Evolutionary conservation across 2,797 vertebrate species (phyloP).

Genomic region (Pelodytes ibericus): DNA sequence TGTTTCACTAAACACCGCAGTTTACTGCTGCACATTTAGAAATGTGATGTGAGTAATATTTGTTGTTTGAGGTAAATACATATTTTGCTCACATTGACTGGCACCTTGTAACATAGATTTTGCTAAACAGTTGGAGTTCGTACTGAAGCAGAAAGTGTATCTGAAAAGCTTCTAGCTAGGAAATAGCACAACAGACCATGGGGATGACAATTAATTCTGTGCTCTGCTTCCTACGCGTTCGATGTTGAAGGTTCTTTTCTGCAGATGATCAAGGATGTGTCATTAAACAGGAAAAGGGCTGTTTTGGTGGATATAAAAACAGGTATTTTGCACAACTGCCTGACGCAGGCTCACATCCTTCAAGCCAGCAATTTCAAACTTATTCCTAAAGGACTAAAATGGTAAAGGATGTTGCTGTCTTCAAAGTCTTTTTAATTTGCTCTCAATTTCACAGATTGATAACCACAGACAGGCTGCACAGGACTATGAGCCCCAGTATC

Average conservation of each 20-base stretch:
- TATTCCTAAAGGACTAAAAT: slow-evolving; percentile 1
- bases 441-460: too few species aligned
- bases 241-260: slow-evolving; percentile 13
- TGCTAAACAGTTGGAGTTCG: slow-evolving; percentile 5
- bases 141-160: slow-evolving; percentile 12
- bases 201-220: slow-evolving; percentile 11
- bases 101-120: background rate
- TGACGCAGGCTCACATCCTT: background rate
- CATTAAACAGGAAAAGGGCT: slow-evolving; percentile 10
- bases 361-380: background rate
- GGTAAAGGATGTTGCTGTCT: background rate
- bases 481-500: too few species aligned
- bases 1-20: background rate
- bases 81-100: background rate
- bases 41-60: background rate
- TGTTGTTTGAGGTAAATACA: background rate
- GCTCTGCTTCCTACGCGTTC: slow-evolving; percentile 11
- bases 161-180: background rate
- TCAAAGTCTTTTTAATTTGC: too few species aligned
- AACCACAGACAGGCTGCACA: too few species aligned
- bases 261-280: slow-evolving; percentile 10
- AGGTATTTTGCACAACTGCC: background rate
- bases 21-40: background rate
- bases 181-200: background rate
- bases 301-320: background rate